Percentiles rank a stretch among this genome's conserved stretches.
Evolutionary conservation across 2,797 vertebrate species (phyloP).

Genomic region (Philypnodon macrostomus): DNA sequence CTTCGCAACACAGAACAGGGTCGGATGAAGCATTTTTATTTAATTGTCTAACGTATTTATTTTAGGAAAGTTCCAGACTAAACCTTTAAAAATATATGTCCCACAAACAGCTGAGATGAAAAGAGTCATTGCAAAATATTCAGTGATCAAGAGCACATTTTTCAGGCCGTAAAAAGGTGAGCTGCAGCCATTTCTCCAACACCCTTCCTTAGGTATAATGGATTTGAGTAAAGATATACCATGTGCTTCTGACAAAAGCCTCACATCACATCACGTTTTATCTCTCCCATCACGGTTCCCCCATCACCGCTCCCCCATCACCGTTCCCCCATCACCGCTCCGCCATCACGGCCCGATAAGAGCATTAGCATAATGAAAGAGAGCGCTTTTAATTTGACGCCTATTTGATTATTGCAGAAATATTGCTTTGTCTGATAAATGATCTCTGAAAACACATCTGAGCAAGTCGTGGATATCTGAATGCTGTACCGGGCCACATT

Average conservation of each 20-base stretch:
- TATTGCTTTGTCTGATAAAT: conserved; percentile 20
- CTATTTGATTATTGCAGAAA: conserved; percentile 4
- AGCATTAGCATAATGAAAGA: conserved; percentile 7
- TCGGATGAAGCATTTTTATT: too few species aligned
- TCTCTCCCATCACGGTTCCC: conserved; percentile 4
- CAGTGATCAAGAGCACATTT: conserved; percentile 37
- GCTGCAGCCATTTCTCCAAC: conserved; percentile 37
- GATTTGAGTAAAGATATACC: too few species aligned
- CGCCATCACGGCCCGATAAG: conserved; percentile 3
- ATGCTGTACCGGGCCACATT: conserved; percentile 10
- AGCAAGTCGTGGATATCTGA: conserved; percentile 14
- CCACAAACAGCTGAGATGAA: conserved; percentile 9
- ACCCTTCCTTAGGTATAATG: conserved; percentile 25
- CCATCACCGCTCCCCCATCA: too few species aligned
- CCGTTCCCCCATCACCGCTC: too few species aligned
- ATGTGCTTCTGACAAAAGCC: background rate
- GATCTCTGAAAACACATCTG: conserved; percentile 23
- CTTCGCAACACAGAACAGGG: too few species aligned
- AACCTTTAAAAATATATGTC: too few species aligned
- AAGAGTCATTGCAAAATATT: conserved; percentile 27
- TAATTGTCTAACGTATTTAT: too few species aligned
- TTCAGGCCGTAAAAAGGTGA: conserved; percentile 42
- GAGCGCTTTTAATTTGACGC: conserved; percentile 7
- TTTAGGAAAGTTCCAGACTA: too few species aligned
- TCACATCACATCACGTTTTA: background rate